A percentile compares a stretch with the other conserved stretches of the same genome.
Conservation (phyloP, 2,113 vertebrate genomes). For the Eolophus roseicapilla region DNA sequence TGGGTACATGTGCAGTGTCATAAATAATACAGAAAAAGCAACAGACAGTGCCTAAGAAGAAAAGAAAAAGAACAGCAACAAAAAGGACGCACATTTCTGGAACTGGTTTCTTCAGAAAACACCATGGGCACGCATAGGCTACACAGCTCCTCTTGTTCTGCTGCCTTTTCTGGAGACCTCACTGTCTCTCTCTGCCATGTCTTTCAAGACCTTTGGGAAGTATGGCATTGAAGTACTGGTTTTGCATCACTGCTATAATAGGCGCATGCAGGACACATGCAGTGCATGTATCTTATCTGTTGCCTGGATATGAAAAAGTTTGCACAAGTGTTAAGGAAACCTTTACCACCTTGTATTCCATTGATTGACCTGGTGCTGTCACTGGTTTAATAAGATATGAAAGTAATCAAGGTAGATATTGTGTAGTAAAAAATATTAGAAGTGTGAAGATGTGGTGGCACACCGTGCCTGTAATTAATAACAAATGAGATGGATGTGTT, state of each 20-base stretch:
- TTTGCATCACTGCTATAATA: accelerated
- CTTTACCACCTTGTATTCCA: too few relatives aligned
- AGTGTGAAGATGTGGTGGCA: not conserved
- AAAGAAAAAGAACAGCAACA: accelerated
- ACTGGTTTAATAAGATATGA: not conserved
- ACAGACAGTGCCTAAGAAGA: not conserved
- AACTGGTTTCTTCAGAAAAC: not conserved
- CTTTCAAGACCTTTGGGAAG: not conserved
- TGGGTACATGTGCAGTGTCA: not conserved
- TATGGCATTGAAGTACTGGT: too few relatives aligned
- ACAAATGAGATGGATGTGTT: accelerated
- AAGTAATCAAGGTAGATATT: not conserved
- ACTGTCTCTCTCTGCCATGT: accelerated
- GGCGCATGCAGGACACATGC: accelerated
- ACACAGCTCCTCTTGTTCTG: not conserved
- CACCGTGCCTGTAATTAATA: not conserved
- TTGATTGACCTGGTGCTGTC: not conserved
- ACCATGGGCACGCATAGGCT: accelerated
- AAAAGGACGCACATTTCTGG: not conserved
- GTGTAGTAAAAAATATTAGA: not conserved
- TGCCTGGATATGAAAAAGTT: accelerated
- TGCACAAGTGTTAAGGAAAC: not conserved
- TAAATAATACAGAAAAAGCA: not conserved
- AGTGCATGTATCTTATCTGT: accelerated
- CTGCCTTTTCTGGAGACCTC: not conserved